Conservation (phyloP, 2,888 invertebrate species). For the Apodemia duryi region DNA sequence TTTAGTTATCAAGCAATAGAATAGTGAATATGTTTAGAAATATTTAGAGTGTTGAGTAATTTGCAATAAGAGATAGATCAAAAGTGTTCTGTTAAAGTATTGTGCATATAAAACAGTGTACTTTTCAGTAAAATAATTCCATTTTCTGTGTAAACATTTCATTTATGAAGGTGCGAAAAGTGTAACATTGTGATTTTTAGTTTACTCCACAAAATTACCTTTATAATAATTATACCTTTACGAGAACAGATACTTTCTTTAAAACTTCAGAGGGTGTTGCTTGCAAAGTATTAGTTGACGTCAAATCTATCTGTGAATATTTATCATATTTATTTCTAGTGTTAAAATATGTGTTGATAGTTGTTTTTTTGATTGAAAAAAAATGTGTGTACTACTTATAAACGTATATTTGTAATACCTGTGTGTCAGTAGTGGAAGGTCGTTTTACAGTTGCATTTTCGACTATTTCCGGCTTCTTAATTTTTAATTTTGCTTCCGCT, state of each 20-base stretch:
- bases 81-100: slow-evolving; percentile 5
- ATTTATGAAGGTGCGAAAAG: neutral
- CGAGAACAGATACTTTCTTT: slow-evolving; percentile 53
- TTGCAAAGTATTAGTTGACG: slow-evolving; percentile 40
- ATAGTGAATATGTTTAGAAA: neutral
- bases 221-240: slow-evolving; percentile 48
- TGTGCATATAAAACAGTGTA: slow-evolving; percentile 12
- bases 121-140: neutral
- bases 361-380: neutral
- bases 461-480: slow-evolving; percentile 71
- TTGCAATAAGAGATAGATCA: slow-evolving; percentile 9
- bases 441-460: slow-evolving; percentile 69
- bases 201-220: slow-evolving; percentile 20
- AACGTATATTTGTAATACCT: slow-evolving; percentile 14
- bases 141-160: neutral
- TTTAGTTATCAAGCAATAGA: slow-evolving; percentile 27
- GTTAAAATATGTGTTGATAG: too few species aligned
- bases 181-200: slow-evolving; percentile 11
- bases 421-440: slow-evolving; percentile 57
- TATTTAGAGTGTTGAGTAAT: neutral
- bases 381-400: neutral
- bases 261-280: slow-evolving; percentile 40
- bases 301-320: slow-evolving; percentile 52
- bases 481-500: slow-evolving; percentile 67
- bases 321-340: slow-evolving; percentile 19